Percentiles rank a stretch among this genome's conserved stretches.
Conservation (phyloP, 2,797 vertebrate species). For the Epinephelus awoara region DNA sequence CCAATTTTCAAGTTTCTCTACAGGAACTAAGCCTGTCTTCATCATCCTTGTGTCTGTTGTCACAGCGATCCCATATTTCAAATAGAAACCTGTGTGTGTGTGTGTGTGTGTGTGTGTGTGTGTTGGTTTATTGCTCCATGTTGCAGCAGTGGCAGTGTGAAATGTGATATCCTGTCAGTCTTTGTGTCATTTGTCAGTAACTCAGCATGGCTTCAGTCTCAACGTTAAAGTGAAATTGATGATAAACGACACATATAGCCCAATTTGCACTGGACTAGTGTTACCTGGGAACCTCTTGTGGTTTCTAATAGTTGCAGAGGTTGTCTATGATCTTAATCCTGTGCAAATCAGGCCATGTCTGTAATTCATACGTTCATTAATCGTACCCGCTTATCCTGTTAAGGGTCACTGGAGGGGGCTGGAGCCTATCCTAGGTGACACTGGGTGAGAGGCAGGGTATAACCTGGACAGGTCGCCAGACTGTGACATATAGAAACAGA, state of each 20-base stretch:
- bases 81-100: slow-evolving; percentile 9
- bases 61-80: slow-evolving; percentile 26
- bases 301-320: too few species aligned
- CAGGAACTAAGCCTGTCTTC: slow-evolving; percentile 31
- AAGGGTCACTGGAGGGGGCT: too few species aligned
- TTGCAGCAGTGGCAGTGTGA: slow-evolving; percentile 33
- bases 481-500: too few species aligned
- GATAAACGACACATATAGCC: not conserved
- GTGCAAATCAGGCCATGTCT: too few species aligned
- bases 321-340: too few species aligned
- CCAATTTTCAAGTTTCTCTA: slow-evolving; percentile 45
- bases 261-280: too few species aligned
- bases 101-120: slow-evolving; percentile 11
- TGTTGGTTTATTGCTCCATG: slow-evolving; percentile 23
- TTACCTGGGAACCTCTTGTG: too few species aligned
- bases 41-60: slow-evolving; percentile 38
- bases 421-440: too few species aligned
- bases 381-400: too few species aligned
- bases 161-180: slow-evolving; percentile 15
- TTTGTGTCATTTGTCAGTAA: slow-evolving; percentile 35
- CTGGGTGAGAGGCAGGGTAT: too few species aligned
- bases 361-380: too few species aligned
- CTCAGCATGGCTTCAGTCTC: slow-evolving; percentile 15
- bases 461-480: too few species aligned
- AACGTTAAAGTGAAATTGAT: not conserved